phyloP scores from a whole-genome alignment of 2,797 vertebrate species.

The Mus spretus region DNA sequence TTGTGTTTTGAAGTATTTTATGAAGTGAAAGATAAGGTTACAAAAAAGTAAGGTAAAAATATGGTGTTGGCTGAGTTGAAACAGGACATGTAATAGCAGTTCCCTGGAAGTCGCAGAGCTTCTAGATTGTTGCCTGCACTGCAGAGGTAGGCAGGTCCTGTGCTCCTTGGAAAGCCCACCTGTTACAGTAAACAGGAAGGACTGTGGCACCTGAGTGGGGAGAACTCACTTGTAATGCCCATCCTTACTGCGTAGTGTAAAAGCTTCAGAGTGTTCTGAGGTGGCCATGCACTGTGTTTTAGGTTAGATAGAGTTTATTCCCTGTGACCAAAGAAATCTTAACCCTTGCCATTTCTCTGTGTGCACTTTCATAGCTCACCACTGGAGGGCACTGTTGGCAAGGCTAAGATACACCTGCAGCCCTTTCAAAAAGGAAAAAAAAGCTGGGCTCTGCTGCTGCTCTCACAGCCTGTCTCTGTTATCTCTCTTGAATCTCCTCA shows the following conservation, averaged over 20 bases:
- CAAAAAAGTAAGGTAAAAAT: neutral
- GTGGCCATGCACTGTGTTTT: neutral
- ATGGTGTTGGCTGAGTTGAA: slow-evolving; percentile 37
- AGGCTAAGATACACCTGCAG: slow-evolving; percentile 67
- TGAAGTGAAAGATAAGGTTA: slow-evolving; percentile 56
- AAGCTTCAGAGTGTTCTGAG: neutral
- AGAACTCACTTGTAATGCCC: neutral
- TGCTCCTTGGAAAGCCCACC: slow-evolving; percentile 33
- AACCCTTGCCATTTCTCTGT: neutral
- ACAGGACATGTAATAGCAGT: neutral
- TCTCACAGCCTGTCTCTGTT: slow-evolving; percentile 70
- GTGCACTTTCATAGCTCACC: slow-evolving; percentile 81
- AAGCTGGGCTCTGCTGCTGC: neutral
- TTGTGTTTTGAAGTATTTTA: slow-evolving; percentile 44
- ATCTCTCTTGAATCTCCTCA: slow-evolving; percentile 79
- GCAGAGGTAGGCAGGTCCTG: neutral
- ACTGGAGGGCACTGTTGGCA: slow-evolving; percentile 86
- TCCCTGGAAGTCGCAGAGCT: neutral
- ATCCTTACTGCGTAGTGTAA: neutral
- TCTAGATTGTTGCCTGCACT: slow-evolving; percentile 49
- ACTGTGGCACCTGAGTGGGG: neutral
- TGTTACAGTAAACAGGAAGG: slow-evolving; percentile 48
- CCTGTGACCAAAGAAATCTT: neutral
- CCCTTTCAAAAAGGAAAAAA: neutral
- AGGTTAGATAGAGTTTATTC: neutral